These are phyloP conservation scores for Botrylloides violaceus DNA, from an alignment of 23 tunicate species.

Conservation along the genomic window DNA sequence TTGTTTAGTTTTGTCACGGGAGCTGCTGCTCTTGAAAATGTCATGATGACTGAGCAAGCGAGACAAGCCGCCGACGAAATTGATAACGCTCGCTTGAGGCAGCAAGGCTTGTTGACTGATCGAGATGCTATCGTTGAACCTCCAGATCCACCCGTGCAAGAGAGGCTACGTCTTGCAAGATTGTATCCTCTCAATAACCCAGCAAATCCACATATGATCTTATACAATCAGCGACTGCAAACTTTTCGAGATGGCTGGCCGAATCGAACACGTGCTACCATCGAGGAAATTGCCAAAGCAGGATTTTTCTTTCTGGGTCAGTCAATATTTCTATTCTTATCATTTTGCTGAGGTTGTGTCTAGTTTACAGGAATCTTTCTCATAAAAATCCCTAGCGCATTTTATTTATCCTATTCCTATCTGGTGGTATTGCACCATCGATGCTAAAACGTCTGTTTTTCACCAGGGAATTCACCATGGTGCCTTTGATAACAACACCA, in stretches of 20 bases:
- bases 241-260: slow-evolving; percentile 58
- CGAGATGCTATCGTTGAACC: slow-evolving; percentile 1
- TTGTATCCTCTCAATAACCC: slow-evolving; percentile 51
- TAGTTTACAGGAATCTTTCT: no score
- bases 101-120: background rate
- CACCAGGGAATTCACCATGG: no score
- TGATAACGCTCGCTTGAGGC: background rate
- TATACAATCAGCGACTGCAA: slow-evolving; percentile 23
- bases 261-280: slow-evolving; percentile 31
- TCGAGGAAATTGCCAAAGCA: slow-evolving; percentile 47
- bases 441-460: no score
- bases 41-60: background rate
- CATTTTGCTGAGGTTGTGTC: background rate
- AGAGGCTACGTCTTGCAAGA: slow-evolving; percentile 1
- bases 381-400: no score
- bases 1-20: background rate
- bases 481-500: no score
- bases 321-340: background rate
- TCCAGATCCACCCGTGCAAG: background rate
- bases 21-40: background rate
- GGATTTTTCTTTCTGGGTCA: slow-evolving; percentile 63
- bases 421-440: no score
- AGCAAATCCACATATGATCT: slow-evolving; percentile 56
- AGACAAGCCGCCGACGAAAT: slow-evolving; percentile 16
- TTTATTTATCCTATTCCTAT: no score